Percentiles rank a stretch among this genome's conserved stretches.
Conservation (phyloP, 1,140 invertebrate genomes). For the Penaeus vannamei region DNA sequence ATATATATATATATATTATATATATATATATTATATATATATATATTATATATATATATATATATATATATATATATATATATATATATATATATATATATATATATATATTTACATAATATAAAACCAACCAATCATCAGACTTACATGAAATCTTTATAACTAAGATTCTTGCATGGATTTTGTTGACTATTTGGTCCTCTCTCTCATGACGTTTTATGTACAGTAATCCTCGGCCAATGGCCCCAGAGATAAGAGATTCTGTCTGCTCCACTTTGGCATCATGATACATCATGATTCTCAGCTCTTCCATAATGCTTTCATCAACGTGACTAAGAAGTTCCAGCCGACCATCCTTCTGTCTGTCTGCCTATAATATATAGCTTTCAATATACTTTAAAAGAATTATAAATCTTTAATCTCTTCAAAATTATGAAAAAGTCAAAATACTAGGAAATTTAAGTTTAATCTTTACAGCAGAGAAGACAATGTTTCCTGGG, state of each 20-base stretch:
- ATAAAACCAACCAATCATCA: neutral
- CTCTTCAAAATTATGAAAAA: neutral
- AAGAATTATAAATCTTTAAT: neutral
- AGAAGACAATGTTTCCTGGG: too few species aligned
- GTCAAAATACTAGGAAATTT: neutral
- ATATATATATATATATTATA: too few species aligned
- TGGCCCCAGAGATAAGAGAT: slow-evolving; percentile 62
- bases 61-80: too few species aligned
- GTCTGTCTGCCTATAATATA: slow-evolving; percentile 39
- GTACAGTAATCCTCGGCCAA: slow-evolving; percentile 59
- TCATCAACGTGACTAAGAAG: slow-evolving; percentile 53
- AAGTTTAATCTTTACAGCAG: too few species aligned
- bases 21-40: too few species aligned
- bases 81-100: too few species aligned
- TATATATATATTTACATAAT: too few species aligned
- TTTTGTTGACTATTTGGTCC: slow-evolving; percentile 1
- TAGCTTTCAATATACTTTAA: neutral
- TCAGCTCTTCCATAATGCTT: slow-evolving; percentile 54
- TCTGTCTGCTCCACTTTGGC: slow-evolving; percentile 45
- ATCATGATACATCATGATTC: slow-evolving; percentile 31
- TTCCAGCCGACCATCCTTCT: slow-evolving; percentile 64
- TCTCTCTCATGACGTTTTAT: slow-evolving; percentile 53
- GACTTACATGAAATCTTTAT: slow-evolving; percentile 58
- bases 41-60: too few species aligned
- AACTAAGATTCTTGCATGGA: slow-evolving; percentile 54